phyloP scores from a whole-genome alignment of 2,888 invertebrate genomes.

The Machimus rusticus region DNA sequence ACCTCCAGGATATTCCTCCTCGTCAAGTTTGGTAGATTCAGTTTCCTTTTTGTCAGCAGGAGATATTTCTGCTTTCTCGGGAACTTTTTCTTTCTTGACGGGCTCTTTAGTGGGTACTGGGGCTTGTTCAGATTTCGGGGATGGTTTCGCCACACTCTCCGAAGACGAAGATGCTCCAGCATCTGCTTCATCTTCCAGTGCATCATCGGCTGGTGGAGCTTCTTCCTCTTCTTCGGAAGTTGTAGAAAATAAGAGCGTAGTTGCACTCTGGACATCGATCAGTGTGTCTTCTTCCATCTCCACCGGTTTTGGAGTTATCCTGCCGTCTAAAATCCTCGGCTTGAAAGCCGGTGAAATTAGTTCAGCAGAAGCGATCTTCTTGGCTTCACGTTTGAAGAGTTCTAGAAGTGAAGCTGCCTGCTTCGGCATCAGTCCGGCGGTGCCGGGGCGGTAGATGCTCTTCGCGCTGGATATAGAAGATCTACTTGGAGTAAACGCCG shows the following conservation, averaged over 20 bases:
- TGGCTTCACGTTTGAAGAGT: slow-evolving; percentile 54
- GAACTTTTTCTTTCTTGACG: background rate
- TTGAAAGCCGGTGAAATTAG: slow-evolving; percentile 49
- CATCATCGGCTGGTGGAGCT: slow-evolving; percentile 52
- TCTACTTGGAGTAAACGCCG: slow-evolving; percentile 56
- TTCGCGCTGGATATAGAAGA: slow-evolving; percentile 56
- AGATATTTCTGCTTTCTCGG: background rate
- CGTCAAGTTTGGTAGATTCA: background rate
- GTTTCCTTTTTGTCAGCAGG: background rate
- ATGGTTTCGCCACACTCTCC: slow-evolving; percentile 42
- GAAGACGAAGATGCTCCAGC: slow-evolving; percentile 49
- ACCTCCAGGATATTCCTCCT: background rate
- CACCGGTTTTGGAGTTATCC: slow-evolving; percentile 50
- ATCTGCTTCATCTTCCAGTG: slow-evolving; percentile 48
- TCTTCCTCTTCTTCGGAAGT: slow-evolving; percentile 58
- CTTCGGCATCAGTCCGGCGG: slow-evolving; percentile 73
- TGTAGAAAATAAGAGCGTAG: slow-evolving; percentile 56
- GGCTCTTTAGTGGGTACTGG: background rate
- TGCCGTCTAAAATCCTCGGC: slow-evolving; percentile 51
- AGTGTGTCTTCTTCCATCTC: slow-evolving; percentile 51
- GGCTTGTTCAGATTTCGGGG: background rate
- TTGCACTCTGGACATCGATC: slow-evolving; percentile 58
- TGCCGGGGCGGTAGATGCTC: slow-evolving; percentile 65
- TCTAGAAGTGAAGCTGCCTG: slow-evolving; percentile 55
- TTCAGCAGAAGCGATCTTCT: slow-evolving; percentile 50